A percentile compares a stretch with the other conserved stretches of the same genome.
phyloP scores from a whole-genome alignment of 2,797 vertebrate genomes.

The Brachyrhaphis roseni region DNA sequence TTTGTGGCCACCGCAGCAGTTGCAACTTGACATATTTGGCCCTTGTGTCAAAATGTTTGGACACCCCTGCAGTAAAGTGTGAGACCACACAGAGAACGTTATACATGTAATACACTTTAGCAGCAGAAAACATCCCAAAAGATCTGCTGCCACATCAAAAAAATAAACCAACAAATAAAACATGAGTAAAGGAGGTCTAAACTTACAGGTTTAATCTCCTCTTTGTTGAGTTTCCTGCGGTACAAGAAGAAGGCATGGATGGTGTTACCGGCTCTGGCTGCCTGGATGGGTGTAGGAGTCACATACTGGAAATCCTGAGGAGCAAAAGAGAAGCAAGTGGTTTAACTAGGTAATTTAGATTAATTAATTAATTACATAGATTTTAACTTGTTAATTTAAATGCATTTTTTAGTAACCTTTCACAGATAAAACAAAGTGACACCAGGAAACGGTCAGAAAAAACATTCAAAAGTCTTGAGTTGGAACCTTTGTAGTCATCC shows the following conservation, averaged over 20 bases:
- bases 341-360: background rate
- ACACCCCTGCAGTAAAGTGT: too few relatives aligned
- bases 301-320: slow-evolving; percentile 89
- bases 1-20: too few relatives aligned
- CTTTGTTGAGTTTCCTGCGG: slow-evolving; percentile 82
- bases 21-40: too few relatives aligned
- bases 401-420: too few relatives aligned
- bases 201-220: slow-evolving; percentile 85
- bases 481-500: background rate
- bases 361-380: background rate
- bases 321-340: background rate
- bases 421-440: too few relatives aligned
- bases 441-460: too few relatives aligned
- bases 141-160: slow-evolving; percentile 16
- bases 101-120: background rate
- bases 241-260: slow-evolving; percentile 81
- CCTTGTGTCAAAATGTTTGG: too few relatives aligned
- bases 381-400: background rate
- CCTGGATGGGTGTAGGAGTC: slow-evolving; percentile 87
- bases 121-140: background rate
- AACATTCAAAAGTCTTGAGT: background rate
- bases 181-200: slow-evolving; percentile 16
- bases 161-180: background rate
- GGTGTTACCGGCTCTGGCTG: slow-evolving; percentile 83
- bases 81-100: background rate